A percentile compares a stretch with the other conserved stretches of the same genome.
phyloP scores from a whole-genome alignment of 2,888 invertebrate species.

The Fabriciana adippe region DNA sequence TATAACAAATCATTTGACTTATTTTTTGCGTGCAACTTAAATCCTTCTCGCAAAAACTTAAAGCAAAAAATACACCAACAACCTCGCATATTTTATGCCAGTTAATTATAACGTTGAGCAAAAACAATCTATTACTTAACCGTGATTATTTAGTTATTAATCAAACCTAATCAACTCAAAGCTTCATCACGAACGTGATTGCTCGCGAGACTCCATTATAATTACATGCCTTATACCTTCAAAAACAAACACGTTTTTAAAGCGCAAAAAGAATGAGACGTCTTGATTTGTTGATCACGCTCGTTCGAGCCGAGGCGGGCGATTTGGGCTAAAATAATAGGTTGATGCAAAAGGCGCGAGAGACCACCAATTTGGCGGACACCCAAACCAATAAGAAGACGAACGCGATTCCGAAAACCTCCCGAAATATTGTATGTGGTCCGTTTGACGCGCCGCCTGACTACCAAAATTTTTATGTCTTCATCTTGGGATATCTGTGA shows the following conservation, averaged over 20 bases:
- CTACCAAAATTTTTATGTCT: conserved; percentile 78
- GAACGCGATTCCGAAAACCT: conserved; percentile 60
- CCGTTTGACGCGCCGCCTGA: conserved; percentile 72
- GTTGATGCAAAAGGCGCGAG: conserved; percentile 73
- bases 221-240: conserved; percentile 69
- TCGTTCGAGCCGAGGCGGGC: conserved; percentile 63
- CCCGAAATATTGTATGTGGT: conserved; percentile 76
- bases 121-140: conserved; percentile 44
- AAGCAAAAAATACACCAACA: conserved; percentile 32
- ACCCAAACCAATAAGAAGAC: conserved; percentile 59
- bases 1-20: conserved; percentile 36
- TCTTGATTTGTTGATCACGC: conserved; percentile 76
- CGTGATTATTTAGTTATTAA: conserved; percentile 51
- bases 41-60: conserved; percentile 32
- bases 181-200: conserved; percentile 56
- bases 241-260: conserved; percentile 77
- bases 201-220: conserved; percentile 69
- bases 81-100: conserved; percentile 37
- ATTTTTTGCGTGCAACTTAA: conserved; percentile 35
- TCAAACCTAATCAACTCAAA: conserved; percentile 61
- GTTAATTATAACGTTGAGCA: conserved; percentile 39
- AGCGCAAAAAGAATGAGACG: conserved; percentile 55
- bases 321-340: conserved; percentile 73
- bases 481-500: conserved; percentile 66
- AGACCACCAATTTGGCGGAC: conserved; percentile 76